Base-by-base conservation (phyloP, 1,140 invertebrate species). In the Drosophila insularis region DNA sequence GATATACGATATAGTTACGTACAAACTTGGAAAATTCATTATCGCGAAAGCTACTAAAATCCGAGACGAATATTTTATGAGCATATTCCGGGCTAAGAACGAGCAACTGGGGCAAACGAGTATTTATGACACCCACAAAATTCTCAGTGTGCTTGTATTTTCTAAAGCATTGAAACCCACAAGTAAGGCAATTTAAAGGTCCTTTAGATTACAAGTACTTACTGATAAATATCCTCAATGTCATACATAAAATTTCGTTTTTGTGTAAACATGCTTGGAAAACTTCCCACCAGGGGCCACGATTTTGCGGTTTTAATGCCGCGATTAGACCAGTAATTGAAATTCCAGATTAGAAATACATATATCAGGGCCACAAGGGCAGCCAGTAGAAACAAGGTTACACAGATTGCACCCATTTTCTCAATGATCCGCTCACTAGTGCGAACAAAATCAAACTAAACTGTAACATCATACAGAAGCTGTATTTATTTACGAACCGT, bases 71-170 rank as follows among this genome's bases (percentile, higher is more conserved):
- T 27, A 94, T 90, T 43, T 89, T 69, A 63, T 93, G 92, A 1
- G 93, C 87, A 10, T 93, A 74, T 55, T 93, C 92, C 1, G 93
- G 92, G 68, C 93, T 92, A 5, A 90, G 78, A 2, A 94, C 63
- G n/a, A 94, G 60, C 10, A 94, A 63, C 50, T 85, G 80, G 8
- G 81, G 81, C 19, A 60, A 7, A 3, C 81, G 68, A 0, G 73
- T 80, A n/a, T 66, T 80, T 8, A 85, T 64, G 11, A 84, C 74
- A 23, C 81, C 81, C 19, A 84, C 77, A 11, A 85, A 17, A n/a
- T 58, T 74, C 0, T 84, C 77, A 1, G 80, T 70, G 2, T 50
- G 32, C 27, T 84, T 84, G 53, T 67, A 80, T 17, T 80, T 59
- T 5, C 81, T 85, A 14, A 0, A 19, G n/a, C 1, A 19, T 13